Evolutionary conservation across 2,113 vertebrate genomes (phyloP).

Genomic region (Dromas ardeola): DNA sequence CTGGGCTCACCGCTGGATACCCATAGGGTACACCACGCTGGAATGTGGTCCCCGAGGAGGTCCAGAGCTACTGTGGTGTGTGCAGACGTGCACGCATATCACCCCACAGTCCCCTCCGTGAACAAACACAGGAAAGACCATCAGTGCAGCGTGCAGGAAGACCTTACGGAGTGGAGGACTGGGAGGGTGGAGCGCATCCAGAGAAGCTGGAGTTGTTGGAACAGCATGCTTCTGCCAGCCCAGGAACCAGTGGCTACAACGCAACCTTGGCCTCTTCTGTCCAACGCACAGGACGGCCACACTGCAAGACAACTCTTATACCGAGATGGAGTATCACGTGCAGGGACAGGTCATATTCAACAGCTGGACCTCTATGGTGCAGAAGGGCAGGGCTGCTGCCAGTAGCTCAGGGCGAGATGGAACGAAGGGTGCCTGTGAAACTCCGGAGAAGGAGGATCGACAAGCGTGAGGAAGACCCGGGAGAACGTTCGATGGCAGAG

Average conservation of each 20-base stretch:
- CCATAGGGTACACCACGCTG: not conserved
- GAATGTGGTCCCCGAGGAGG: not conserved
- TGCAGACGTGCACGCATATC: fast-evolving
- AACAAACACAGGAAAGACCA: not conserved
- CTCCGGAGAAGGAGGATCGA: not conserved
- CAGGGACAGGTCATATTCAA: not conserved
- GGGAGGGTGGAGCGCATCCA: not conserved
- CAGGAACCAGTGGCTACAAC: not conserved
- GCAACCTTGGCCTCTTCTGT: not conserved
- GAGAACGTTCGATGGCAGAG: not conserved
- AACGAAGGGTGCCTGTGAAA: not conserved
- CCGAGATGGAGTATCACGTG: not conserved
- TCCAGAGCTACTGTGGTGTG: not conserved
- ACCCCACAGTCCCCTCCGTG: not conserved
- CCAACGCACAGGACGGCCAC: not conserved
- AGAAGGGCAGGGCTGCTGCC: not conserved
- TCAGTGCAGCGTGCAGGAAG: not conserved
- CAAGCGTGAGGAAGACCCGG: not conserved
- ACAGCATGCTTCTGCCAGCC: not conserved
- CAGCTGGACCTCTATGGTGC: not conserved
- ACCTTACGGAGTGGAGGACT: not conserved
- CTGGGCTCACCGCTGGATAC: not conserved
- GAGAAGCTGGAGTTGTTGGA: not conserved
- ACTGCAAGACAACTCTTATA: not conserved
- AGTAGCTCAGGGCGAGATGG: not conserved